phyloP scores from a whole-genome alignment of 2,113 vertebrate species.

The Perca flavescens region DNA sequence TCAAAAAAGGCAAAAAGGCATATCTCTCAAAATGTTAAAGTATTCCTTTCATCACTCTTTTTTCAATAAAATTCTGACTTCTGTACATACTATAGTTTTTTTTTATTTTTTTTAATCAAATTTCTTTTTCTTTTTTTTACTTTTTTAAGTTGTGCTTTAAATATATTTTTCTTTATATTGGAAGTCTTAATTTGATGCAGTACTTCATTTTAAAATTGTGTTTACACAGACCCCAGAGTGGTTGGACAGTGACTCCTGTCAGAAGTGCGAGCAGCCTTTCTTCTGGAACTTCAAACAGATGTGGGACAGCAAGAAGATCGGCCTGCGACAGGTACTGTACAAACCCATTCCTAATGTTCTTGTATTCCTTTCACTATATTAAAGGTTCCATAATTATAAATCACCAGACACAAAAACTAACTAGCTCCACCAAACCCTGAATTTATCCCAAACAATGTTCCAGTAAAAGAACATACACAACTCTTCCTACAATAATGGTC shows the following conservation, averaged over 20 bases:
- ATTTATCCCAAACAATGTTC: neutral
- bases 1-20: neutral
- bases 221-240: conserved; percentile 93
- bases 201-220: neutral
- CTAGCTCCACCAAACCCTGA: neutral
- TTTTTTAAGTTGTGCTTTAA: neutral
- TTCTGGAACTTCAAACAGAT: conserved; percentile 99
- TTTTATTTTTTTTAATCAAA: no score
- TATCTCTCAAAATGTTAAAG: no score
- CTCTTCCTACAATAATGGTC: neutral
- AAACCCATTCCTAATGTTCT: neutral
- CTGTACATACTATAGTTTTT: neutral
- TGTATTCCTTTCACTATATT: neutral
- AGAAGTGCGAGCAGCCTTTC: conserved; percentile 98
- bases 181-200: no score
- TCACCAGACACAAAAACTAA: neutral
- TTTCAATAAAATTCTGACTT: no score
- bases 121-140: no score
- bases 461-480: neutral
- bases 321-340: conserved; percentile 91
- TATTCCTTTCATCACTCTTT: neutral
- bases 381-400: neutral
- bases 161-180: neutral
- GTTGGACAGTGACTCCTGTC: conserved; percentile 98
- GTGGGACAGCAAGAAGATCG: conserved; percentile 99